Evolutionary conservation across 2,113 vertebrate genomes (phyloP), one percentile per base, ranked within the genome.

Genomic region (Riparia riparia): DNA sequence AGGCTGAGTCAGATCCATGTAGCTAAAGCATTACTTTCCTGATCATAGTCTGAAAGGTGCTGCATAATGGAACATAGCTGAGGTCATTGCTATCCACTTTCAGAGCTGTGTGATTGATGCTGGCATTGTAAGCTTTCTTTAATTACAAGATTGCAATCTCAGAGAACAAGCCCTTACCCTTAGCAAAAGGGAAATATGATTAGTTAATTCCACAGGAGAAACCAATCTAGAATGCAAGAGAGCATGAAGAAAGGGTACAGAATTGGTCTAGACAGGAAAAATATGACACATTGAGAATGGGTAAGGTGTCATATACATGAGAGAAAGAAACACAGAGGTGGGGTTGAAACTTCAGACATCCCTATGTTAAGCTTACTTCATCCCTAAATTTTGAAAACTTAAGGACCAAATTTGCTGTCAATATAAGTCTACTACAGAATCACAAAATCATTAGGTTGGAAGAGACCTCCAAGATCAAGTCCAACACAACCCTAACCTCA

Each of bases 81-180:
- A 96, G 88, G 95, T 96, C 88, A 92, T 39, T 86, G 60, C 61
- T 94, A 64, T 64, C 49, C 56, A 42, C 41, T 90, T 93, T 89
- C 49, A 90, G 72, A 94, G 86, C 86, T 53, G 16, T 49, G 41
- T 95, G 95, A 96, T 69, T 92, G 92, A 90, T 86, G 84, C 82
- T 41, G 65, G 66, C 51, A 94, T 95, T 96, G 94, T 94, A 89
- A 89, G 69, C 69, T 90, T 94, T 74, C 93, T 93, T 97, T 96
- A 97, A 96, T 96, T 96, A 94, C 86, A 95, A 92, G 86, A 74
- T 86, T 96, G 82, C 76, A 89, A 88, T 89, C 88, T 94, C 76
- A 89, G 60, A 93, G 96, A 96, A 95, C 92, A 90, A 96, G 57
- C 57, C 72, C 57, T 96, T 92, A 92, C 53, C 53, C 79, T 50